A percentile compares a stretch with the other conserved stretches of the same genome.
Evolutionary conservation across 2,888 invertebrate species (phyloP).

Genomic region (Drymonia ruficornis): DNA sequence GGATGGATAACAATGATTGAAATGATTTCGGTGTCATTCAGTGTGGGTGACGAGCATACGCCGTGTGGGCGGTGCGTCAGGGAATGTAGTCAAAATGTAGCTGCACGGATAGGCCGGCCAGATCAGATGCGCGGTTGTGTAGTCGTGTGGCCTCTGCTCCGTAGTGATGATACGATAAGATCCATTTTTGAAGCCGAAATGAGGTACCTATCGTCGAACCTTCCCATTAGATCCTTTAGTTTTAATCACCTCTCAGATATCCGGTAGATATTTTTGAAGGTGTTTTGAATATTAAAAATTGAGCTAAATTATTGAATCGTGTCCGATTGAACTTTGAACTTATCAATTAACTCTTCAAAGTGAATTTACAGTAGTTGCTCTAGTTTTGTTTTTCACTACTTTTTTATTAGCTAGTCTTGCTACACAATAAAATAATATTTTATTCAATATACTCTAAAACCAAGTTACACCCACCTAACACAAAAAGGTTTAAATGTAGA

Average conservation of each 20-base stretch:
- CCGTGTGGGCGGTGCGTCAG: conserved; percentile 65
- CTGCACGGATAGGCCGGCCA: conserved; percentile 32
- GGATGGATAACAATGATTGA: conserved; percentile 37
- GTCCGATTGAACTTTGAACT: conserved; percentile 27
- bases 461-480: too few relatives aligned
- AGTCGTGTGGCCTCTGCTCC: conserved; percentile 12
- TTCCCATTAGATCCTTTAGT: background rate
- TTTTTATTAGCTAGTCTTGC: too few relatives aligned
- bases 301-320: background rate
- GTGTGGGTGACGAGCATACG: conserved; percentile 30
- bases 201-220: conserved; percentile 4
- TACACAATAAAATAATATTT: too few relatives aligned
- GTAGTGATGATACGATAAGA: conserved; percentile 24
- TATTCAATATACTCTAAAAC: too few relatives aligned
- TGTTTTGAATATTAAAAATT: conserved; percentile 13
- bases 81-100: conserved; percentile 57
- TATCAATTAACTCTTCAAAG: background rate
- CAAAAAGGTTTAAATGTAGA: background rate
- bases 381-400: too few relatives aligned
- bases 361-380: too few relatives aligned
- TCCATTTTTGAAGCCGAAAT: conserved; percentile 16
- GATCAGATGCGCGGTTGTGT: conserved; percentile 38
- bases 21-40: conserved; percentile 49
- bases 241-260: background rate
- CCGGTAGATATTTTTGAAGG: too few relatives aligned